Percentiles rank a stretch among this genome's conserved stretches.
These are phyloP conservation scores for Riparia riparia DNA, from an alignment of 2,113 vertebrate species.

Conservation along the genomic window DNA sequence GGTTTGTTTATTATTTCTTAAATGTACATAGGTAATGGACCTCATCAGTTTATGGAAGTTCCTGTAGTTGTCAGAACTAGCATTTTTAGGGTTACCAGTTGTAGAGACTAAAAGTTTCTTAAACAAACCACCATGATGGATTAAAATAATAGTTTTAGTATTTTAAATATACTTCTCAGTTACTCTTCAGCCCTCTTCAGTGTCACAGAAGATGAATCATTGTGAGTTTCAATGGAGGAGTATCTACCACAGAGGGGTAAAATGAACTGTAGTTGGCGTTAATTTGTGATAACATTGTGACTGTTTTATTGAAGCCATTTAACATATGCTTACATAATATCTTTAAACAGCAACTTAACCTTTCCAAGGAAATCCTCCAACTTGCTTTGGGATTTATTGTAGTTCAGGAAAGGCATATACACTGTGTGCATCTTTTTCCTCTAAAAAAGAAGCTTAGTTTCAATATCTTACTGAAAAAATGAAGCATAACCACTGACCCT, in stretches of 20 bases:
- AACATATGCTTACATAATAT: slow-evolving; percentile 1
- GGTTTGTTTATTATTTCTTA: not conserved
- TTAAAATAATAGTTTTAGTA: not conserved
- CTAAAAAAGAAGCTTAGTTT: not conserved
- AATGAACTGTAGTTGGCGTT: not conserved
- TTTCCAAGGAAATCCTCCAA: not conserved
- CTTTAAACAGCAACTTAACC: slow-evolving; percentile 53
- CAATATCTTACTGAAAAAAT: not conserved
- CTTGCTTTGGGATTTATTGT: not conserved
- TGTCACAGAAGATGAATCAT: slow-evolving; percentile 24
- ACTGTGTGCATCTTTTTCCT: not conserved
- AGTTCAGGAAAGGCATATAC: not conserved
- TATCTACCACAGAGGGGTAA: not conserved
- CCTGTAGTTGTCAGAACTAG: not conserved
- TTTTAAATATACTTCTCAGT: not conserved
- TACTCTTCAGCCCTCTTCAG: not conserved
- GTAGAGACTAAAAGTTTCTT: not conserved
- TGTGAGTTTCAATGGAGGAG: slow-evolving; percentile 24
- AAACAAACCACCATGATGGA: not conserved
- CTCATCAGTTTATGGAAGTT: not conserved
- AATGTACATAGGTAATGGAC: not conserved
- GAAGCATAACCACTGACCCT: not conserved
- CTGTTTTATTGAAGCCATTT: slow-evolving; percentile 1
- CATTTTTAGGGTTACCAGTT: not conserved
- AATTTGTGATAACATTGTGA: not conserved